These are phyloP conservation scores for Argyra leucocephala DNA, from an alignment of 2,888 invertebrate genomes.

Conservation along the genomic window DNA sequence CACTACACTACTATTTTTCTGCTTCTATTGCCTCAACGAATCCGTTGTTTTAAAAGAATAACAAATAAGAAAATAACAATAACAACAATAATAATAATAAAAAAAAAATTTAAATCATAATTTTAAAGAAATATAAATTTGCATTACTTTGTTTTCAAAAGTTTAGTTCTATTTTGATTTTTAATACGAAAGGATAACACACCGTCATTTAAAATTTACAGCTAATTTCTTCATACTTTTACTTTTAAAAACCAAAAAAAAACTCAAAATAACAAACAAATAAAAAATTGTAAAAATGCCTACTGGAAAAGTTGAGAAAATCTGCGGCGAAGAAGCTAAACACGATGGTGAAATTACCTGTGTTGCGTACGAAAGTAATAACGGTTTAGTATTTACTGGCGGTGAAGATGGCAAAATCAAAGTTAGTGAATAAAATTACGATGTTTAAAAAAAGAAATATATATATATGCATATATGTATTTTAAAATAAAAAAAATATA, in stretches of 20 bases:
- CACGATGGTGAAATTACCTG: slow-evolving; percentile 1
- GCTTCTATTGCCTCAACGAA: too few species aligned
- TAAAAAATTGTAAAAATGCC: background rate
- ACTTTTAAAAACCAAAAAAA: too few species aligned
- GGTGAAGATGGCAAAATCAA: background rate
- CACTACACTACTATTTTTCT: too few species aligned
- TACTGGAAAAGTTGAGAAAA: background rate
- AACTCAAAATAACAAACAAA: too few species aligned
- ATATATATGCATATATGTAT: too few species aligned
- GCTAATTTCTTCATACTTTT: too few species aligned
- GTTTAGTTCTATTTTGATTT: background rate
- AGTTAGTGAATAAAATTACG: background rate
- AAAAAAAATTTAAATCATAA: background rate
- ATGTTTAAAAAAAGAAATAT: background rate
- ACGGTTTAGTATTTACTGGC: background rate
- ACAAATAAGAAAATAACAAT: background rate
- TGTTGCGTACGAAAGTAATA: background rate
- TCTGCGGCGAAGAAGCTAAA: background rate
- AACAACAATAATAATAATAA: background rate
- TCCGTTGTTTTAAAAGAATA: too few species aligned
- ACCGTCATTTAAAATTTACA: background rate
- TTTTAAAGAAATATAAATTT: background rate
- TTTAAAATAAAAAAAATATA: too few species aligned
- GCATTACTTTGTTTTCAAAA: slow-evolving; percentile 1
- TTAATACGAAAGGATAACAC: background rate